Evolutionary conservation across 2,113 vertebrate species (phyloP).

Genomic region (Suncus etruscus): DNA sequence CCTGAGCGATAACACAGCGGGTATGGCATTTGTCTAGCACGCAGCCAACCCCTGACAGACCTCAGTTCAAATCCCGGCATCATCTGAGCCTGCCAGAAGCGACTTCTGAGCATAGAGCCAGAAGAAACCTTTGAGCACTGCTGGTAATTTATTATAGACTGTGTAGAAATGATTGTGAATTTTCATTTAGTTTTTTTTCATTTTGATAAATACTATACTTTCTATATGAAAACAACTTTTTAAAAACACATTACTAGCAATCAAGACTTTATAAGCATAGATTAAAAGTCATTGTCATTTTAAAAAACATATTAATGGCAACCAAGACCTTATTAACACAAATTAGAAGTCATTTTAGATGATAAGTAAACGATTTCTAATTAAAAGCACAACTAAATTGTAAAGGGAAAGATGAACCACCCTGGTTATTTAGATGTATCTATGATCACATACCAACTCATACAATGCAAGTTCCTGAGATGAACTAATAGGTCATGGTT

Average conservation of each 20-base stretch:
- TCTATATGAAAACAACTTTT: background rate
- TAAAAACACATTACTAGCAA: background rate
- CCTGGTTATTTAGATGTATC: background rate
- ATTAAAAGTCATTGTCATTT: conserved; percentile 33
- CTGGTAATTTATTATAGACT: conserved; percentile 18
- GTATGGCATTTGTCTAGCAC: too few species aligned
- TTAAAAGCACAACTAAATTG: background rate
- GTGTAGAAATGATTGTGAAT: background rate
- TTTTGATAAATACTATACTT: conserved; percentile 6
- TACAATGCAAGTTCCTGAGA: background rate
- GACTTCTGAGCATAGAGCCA: too few species aligned
- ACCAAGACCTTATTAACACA: background rate
- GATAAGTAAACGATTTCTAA: conserved; percentile 34
- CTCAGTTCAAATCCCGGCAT: too few species aligned
- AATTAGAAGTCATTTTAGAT: conserved; percentile 27
- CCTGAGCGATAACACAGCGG: too few species aligned
- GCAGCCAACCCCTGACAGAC: too few species aligned
- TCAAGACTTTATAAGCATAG: conserved; percentile 52
- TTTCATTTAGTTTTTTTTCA: conserved; percentile 30
- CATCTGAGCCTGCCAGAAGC: too few species aligned
- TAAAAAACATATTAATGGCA: background rate
- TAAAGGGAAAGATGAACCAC: background rate
- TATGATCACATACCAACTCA: background rate
- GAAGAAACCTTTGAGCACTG: too few species aligned
- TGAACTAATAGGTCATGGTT: conserved; percentile 17